These are phyloP conservation scores for Pao palembangensis DNA, from an alignment of 2,113 vertebrate species.

Conservation along the genomic window DNA sequence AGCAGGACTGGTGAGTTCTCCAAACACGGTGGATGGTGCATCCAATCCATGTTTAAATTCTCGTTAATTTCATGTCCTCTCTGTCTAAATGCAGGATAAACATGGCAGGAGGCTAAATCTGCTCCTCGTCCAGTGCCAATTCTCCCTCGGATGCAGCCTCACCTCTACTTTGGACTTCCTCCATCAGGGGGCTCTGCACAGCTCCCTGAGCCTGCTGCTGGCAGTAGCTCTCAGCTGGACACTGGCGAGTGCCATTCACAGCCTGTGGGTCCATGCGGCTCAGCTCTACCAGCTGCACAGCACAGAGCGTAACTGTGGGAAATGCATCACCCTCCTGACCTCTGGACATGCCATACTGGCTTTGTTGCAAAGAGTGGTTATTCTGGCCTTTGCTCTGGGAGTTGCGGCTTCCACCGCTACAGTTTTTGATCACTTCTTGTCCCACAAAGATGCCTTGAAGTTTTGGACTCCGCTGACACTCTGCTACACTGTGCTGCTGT, in stretches of 20 bases:
- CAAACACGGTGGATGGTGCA: neutral
- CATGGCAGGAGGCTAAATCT: constrained; percentile 55
- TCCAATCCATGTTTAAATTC: neutral
- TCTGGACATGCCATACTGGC: constrained; percentile 63
- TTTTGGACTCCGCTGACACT: constrained; percentile 87
- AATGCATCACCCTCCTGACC: constrained; percentile 81
- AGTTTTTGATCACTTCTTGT: constrained; percentile 83
- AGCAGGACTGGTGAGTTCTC: constrained; percentile 70
- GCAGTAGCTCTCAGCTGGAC: constrained; percentile 75
- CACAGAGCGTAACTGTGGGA: constrained; percentile 75
- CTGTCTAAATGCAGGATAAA: constrained; percentile 36
- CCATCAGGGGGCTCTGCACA: constrained; percentile 81
- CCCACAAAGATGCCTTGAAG: constrained; percentile 77
- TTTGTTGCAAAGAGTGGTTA: constrained; percentile 70
- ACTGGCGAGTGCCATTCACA: constrained; percentile 49
- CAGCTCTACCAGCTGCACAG: constrained; percentile 80
- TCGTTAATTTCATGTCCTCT: neutral
- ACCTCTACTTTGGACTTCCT: constrained; percentile 81
- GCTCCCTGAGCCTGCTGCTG: constrained; percentile 77
- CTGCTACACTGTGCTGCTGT: constrained; percentile 83
- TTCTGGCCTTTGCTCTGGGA: constrained; percentile 74
- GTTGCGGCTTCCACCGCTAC: constrained; percentile 72
- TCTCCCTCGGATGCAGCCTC: constrained; percentile 83
- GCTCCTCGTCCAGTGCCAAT: constrained; percentile 80
- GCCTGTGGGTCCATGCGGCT: constrained; percentile 71